Evolutionary conservation across 1,140 invertebrate genomes (phyloP).

Genomic region (Drosophila bifasciata): DNA sequence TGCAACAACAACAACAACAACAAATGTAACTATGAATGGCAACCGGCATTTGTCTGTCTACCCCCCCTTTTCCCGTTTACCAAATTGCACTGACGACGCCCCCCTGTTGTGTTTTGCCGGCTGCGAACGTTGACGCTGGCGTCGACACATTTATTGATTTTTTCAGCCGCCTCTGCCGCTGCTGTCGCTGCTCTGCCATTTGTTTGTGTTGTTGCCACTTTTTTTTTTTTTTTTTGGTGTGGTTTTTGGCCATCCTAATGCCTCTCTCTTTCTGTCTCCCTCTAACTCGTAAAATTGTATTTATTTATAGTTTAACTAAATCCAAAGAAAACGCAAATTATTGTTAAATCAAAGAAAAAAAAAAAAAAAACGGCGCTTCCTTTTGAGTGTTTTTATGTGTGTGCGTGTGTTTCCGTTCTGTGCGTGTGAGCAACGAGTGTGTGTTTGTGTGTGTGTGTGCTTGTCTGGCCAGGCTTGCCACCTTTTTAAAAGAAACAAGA

Average conservation of each 20-base stretch:
- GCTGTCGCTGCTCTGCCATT: constrained; percentile 26
- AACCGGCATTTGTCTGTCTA: constrained; percentile 53
- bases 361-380: constrained; percentile 22
- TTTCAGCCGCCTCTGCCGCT: constrained; percentile 49
- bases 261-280: constrained; percentile 10
- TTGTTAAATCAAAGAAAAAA: constrained; percentile 6
- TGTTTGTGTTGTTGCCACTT: constrained; percentile 49
- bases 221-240: constrained; percentile 17
- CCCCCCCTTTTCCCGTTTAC: not conserved
- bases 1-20: constrained; percentile 30
- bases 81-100: constrained; percentile 24
- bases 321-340: constrained; percentile 1
- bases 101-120: constrained; percentile 28
- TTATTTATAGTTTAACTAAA: constrained; percentile 32
- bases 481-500: constrained; percentile 21
- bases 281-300: constrained; percentile 22
- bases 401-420: constrained; percentile 2
- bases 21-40: constrained; percentile 37
- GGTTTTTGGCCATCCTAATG: constrained; percentile 5
- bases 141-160: constrained; percentile 75
- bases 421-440: constrained; percentile 23
- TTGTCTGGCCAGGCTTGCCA: constrained; percentile 64
- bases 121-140: constrained; percentile 37
- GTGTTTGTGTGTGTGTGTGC: constrained; percentile 35
- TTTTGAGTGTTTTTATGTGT: constrained; percentile 24